phyloP scores from a whole-genome alignment of 2,888 invertebrate species.

The Athalia circularis region DNA sequence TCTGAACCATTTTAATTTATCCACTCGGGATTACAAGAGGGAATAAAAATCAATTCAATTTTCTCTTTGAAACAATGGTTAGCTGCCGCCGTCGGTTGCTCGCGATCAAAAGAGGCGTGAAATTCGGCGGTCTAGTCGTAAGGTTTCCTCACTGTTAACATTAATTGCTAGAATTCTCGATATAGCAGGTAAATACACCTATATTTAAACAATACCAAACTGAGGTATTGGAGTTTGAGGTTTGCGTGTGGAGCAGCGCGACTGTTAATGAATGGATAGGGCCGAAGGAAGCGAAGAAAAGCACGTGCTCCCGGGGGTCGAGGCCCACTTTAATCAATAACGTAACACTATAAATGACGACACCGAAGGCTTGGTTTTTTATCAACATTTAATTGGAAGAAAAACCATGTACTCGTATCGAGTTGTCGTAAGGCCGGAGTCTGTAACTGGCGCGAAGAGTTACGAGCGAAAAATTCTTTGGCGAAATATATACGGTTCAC shows the following conservation, averaged over 20 bases:
- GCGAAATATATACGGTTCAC: neutral
- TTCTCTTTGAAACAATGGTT: too few relatives aligned
- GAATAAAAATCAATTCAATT: too few relatives aligned
- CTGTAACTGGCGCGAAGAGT: neutral
- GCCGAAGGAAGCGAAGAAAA: conserved; percentile 29
- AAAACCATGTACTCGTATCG: neutral
- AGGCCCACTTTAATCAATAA: conserved; percentile 43
- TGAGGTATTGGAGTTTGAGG: conserved; percentile 10
- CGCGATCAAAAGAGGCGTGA: neutral
- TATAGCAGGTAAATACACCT: conserved; percentile 3
- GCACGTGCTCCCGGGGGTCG: conserved; percentile 38
- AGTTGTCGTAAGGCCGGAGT: neutral
- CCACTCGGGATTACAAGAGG: too few relatives aligned
- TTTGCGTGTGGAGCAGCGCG: conserved; percentile 33
- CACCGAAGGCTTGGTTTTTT: neutral
- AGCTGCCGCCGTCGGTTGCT: too few relatives aligned
- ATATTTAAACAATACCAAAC: conserved; percentile 9
- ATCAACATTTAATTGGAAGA: neutral
- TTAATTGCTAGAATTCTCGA: neutral
- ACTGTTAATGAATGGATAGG: conserved; percentile 42
- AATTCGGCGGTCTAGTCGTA: neutral
- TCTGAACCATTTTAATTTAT: neutral
- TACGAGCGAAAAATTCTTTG: neutral
- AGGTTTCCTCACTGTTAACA: neutral
- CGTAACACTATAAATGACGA: conserved; percentile 34